Evolutionary conservation across 2,888 invertebrate genomes (phyloP).

Genomic region (Polietes domitor): DNA sequence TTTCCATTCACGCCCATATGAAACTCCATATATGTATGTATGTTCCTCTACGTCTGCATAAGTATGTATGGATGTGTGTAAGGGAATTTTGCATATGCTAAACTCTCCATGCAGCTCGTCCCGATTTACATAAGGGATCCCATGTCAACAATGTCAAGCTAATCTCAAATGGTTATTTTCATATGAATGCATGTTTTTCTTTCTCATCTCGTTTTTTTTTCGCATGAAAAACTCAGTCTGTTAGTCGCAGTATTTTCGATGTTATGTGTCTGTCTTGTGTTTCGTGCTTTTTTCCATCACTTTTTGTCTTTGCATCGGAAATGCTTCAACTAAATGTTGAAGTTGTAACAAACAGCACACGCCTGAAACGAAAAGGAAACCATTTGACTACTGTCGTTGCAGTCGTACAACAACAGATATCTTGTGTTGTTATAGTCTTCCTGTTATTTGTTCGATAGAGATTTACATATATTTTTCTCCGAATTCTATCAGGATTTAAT

Average conservation of each 20-base stretch:
- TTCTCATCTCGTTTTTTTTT: slow-evolving; percentile 14
- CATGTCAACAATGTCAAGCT: slow-evolving; percentile 65
- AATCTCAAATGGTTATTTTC: slow-evolving; percentile 65
- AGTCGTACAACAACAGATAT: too few relatives aligned
- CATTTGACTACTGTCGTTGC: background rate
- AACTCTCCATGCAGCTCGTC: slow-evolving; percentile 59
- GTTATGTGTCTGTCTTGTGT: slow-evolving; percentile 40
- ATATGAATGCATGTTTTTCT: slow-evolving; percentile 45
- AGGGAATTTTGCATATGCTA: slow-evolving; percentile 1
- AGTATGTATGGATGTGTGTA: background rate
- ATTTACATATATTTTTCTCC: slow-evolving; percentile 57
- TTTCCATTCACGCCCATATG: too few relatives aligned
- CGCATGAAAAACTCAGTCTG: background rate
- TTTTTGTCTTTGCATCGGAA: slow-evolving; percentile 30
- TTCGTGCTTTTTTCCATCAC: slow-evolving; percentile 36
- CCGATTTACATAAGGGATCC: slow-evolving; percentile 63
- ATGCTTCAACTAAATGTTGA: slow-evolving; percentile 37
- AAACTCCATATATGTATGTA: too few relatives aligned
- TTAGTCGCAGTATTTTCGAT: background rate
- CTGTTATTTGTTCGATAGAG: slow-evolving; percentile 35
- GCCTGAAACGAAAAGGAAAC: slow-evolving; percentile 25
- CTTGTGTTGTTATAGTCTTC: slow-evolving; percentile 26
- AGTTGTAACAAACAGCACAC: slow-evolving; percentile 12
- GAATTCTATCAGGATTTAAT: slow-evolving; percentile 53
- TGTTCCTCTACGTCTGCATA: too few relatives aligned